These are phyloP conservation scores for Tigriopus japonicus DNA, from an alignment of 1,140 invertebrate species.

Conservation along the genomic window DNA sequence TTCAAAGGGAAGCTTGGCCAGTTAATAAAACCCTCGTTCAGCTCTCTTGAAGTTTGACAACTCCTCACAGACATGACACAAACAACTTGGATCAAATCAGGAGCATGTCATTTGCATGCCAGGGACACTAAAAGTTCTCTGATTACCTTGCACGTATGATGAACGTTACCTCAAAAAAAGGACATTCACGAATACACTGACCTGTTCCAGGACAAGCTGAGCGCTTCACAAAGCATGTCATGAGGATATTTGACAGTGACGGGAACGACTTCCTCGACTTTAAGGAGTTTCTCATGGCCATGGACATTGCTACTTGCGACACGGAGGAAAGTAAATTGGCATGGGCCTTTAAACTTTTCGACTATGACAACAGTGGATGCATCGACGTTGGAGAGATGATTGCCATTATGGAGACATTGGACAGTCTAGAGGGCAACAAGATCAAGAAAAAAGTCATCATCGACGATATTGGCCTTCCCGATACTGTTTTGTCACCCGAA, in stretches of 20 bases:
- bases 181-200: background rate
- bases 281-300: conserved; percentile 13
- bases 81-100: too few relatives aligned
- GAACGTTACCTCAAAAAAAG: background rate
- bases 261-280: conserved; percentile 13
- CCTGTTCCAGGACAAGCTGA: conserved; percentile 3
- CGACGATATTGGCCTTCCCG: background rate
- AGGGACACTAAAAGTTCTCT: background rate
- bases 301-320: conserved; percentile 6
- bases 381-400: background rate
- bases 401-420: conserved; percentile 3
- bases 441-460: background rate
- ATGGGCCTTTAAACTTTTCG: conserved; percentile 11
- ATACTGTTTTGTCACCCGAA: background rate
- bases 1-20: too few relatives aligned
- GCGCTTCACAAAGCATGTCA: background rate
- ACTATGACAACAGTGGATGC: conserved; percentile 1
- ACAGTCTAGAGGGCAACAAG: background rate
- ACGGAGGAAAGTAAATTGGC: background rate
- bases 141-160: background rate
- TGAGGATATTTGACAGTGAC: conserved; percentile 12
- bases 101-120: background rate
- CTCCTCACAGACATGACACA: background rate
- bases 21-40: too few relatives aligned
- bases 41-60: too few relatives aligned